Evolutionary conservation across 2,113 vertebrate species (phyloP).

Genomic region (Chaetops frenatus): DNA sequence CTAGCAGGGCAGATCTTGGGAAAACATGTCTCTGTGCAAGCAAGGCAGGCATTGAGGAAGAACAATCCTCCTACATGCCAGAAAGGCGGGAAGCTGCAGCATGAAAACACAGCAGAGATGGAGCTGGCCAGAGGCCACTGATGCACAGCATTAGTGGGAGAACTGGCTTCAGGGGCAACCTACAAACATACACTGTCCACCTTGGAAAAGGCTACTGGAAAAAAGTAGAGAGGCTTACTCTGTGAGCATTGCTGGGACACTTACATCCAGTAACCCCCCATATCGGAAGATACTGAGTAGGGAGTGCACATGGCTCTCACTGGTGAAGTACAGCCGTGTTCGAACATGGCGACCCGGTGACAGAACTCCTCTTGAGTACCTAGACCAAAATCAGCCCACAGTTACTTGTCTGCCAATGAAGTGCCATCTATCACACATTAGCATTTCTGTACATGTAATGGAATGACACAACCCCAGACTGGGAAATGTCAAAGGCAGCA

Average conservation of each 20-base stretch:
- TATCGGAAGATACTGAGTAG: slow-evolving; percentile 95
- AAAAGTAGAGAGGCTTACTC: not conserved
- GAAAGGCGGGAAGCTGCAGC: not conserved
- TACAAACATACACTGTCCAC: not conserved
- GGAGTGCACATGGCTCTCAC: slow-evolving; percentile 96
- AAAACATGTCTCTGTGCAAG: not conserved
- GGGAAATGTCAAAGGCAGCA: not conserved
- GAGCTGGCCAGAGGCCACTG: not conserved
- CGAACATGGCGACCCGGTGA: slow-evolving; percentile 94
- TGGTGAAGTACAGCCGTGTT: slow-evolving; percentile 96
- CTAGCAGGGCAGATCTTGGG: not conserved
- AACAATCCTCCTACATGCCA: not conserved
- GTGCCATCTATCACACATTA: not conserved
- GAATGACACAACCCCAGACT: not conserved
- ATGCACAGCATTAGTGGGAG: not conserved
- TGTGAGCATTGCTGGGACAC: slow-evolving; percentile 42
- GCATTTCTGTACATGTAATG: not conserved
- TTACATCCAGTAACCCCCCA: slow-evolving; percentile 92
- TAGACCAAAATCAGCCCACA: slow-evolving; percentile 39
- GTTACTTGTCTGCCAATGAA: not conserved
- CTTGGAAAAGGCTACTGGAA: not conserved
- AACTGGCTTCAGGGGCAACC: not conserved
- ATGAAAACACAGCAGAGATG: not conserved
- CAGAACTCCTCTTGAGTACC: slow-evolving; percentile 95
- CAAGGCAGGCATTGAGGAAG: not conserved